Conservation (phyloP, 2,888 invertebrate genomes). For the Hipparchia semele region DNA sequence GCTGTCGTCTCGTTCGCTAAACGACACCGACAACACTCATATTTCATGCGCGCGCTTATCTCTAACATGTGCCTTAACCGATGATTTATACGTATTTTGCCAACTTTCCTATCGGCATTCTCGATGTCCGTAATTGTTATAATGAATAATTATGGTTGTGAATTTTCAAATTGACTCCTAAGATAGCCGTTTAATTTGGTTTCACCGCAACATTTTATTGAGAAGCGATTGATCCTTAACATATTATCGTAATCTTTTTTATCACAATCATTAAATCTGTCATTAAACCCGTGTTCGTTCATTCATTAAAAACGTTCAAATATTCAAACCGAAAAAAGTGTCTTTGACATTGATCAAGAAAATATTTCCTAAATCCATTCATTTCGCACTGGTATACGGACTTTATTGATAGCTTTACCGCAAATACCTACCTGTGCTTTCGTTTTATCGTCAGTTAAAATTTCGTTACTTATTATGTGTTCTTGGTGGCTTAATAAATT, state of each 20-base stretch:
- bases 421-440: constrained; percentile 14
- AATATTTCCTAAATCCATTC: neutral
- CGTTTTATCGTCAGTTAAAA: constrained; percentile 23
- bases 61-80: constrained; percentile 61
- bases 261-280: too few species aligned
- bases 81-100: constrained; percentile 72
- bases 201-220: neutral
- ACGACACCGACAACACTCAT: constrained; percentile 55
- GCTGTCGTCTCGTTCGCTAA: constrained; percentile 60
- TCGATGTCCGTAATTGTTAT: constrained; percentile 34
- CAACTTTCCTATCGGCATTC: constrained; percentile 55
- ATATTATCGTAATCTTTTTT: neutral
- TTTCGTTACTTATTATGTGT: constrained; percentile 14
- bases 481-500: constrained; percentile 21
- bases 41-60: constrained; percentile 72
- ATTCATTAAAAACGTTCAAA: too few species aligned
- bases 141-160: constrained; percentile 35
- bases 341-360: neutral
- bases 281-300: too few species aligned
- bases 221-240: neutral
- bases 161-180: constrained; percentile 14
- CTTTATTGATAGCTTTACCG: constrained; percentile 18
- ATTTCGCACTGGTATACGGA: neutral
- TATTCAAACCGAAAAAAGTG: too few species aligned
- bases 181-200: too few species aligned